Evolutionary conservation across 2,797 vertebrate genomes (phyloP).

Genomic region (Acipenser transmontanus): DNA sequence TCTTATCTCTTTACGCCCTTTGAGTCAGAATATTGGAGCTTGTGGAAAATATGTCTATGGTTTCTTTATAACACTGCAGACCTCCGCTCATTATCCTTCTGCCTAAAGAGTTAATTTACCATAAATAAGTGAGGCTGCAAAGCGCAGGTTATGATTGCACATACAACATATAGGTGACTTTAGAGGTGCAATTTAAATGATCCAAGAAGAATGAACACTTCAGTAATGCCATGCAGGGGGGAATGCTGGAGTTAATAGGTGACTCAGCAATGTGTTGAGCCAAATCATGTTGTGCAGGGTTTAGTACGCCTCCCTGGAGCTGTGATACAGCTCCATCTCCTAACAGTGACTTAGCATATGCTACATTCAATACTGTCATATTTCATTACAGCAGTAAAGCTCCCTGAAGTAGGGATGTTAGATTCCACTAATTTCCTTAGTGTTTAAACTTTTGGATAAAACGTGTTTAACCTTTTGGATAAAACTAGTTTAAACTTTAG

Average conservation of each 20-base stretch:
- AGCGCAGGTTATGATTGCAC: not conserved
- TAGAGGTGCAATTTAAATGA: not conserved
- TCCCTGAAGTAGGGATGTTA: too few relatives aligned
- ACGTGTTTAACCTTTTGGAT: too few relatives aligned
- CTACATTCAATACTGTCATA: too few relatives aligned
- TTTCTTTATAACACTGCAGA: constrained; percentile 34
- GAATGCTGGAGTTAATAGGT: constrained; percentile 37
- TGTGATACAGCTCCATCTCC: constrained; percentile 37
- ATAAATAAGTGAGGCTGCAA: not conserved
- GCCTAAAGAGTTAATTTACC: constrained; percentile 40
- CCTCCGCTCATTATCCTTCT: constrained; percentile 37
- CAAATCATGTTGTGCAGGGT: constrained; percentile 34
- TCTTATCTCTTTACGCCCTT: constrained; percentile 46
- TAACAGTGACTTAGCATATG: constrained; percentile 38
- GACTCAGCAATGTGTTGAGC: constrained; percentile 35
- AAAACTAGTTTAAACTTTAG: too few relatives aligned
- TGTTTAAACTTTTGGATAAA: too few relatives aligned
- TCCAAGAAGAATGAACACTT: constrained; percentile 12
- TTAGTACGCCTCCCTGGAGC: constrained; percentile 24
- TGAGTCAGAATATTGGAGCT: constrained; percentile 32
- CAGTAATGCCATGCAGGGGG: constrained; percentile 29
- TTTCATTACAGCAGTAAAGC: too few relatives aligned
- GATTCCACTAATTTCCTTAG: too few relatives aligned
- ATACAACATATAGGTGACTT: not conserved
- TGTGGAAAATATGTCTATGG: constrained; percentile 23